A percentile compares a stretch with the other conserved stretches of the same genome.
These are phyloP conservation scores for Tyto alba DNA, from an alignment of 2,113 vertebrate species.

Conservation along the genomic window DNA sequence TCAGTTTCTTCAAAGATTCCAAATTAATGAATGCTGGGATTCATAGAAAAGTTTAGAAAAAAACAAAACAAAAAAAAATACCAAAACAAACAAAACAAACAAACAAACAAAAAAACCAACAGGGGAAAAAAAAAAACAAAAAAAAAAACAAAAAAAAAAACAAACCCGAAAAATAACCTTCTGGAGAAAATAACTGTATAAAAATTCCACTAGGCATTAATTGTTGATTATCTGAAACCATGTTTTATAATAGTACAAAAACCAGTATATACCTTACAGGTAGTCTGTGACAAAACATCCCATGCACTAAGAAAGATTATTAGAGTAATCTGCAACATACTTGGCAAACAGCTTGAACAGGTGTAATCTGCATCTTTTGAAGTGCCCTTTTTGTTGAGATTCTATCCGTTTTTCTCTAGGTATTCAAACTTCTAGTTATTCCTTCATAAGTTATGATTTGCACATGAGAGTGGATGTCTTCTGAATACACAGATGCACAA, in stretches of 20 bases:
- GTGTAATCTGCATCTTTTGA: conserved; percentile 47
- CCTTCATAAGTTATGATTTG: background rate
- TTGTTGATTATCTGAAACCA: conserved; percentile 40
- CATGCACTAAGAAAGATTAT: conserved; percentile 32
- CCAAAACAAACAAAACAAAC: background rate
- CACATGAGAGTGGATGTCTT: background rate
- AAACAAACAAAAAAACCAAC: conserved; percentile 29
- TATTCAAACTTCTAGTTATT: background rate
- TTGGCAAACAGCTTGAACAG: conserved; percentile 36
- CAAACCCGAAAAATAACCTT: background rate
- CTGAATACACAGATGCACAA: background rate
- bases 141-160: background rate
- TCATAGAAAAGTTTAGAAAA: conserved; percentile 39
- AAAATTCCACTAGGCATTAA: conserved; percentile 51
- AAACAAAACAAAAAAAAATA: background rate
- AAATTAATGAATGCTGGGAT: conserved; percentile 53
- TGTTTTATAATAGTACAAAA: conserved; percentile 34
- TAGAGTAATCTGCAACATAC: background rate
- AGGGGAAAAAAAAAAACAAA: background rate
- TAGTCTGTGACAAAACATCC: conserved; percentile 3
- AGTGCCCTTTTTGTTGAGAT: background rate
- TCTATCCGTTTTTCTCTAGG: background rate
- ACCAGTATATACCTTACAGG: conserved; percentile 16
- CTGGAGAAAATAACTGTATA: conserved; percentile 18
- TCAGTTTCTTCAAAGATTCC: conserved; percentile 55